A percentile compares a stretch with the other conserved stretches of the same genome.
Conservation (phyloP, 2,113 vertebrate species). For the Antennarius striatus region DNA sequence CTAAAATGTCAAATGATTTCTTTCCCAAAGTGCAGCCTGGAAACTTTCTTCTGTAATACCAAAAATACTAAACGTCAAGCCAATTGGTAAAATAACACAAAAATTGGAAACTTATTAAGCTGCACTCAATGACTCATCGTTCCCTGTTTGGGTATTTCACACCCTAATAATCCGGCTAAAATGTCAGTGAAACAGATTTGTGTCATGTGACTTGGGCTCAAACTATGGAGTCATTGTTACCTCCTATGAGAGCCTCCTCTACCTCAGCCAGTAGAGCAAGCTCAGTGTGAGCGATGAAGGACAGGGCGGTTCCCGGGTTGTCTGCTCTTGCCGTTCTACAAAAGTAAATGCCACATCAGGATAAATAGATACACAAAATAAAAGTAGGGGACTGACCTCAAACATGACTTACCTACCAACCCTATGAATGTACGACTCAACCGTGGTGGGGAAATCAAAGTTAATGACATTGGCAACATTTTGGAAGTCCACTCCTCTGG, state of each 20-base stretch:
- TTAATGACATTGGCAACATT: conserved; percentile 89
- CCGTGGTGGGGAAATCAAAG: conserved; percentile 85
- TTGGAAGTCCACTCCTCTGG: conserved; percentile 93
- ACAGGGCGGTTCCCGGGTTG: conserved; percentile 86
- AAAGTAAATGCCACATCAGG: not conserved
- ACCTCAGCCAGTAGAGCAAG: conserved; percentile 74
- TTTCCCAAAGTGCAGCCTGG: too few relatives aligned
- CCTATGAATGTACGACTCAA: conserved; percentile 89
- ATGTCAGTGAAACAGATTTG: not conserved
- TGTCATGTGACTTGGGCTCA: too few relatives aligned
- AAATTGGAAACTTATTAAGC: too few relatives aligned
- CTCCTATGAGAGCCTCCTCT: conserved; percentile 82
- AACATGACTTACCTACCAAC: conserved; percentile 83
- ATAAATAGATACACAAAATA: too few relatives aligned
- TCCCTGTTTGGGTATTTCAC: too few relatives aligned
- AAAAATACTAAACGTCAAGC: too few relatives aligned
- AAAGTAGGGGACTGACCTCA: not conserved
- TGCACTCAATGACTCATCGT: too few relatives aligned
- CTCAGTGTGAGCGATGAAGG: conserved; percentile 84
- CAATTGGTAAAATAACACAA: too few relatives aligned
- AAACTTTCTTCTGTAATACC: too few relatives aligned
- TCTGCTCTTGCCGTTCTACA: conserved; percentile 88
- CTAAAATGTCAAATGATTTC: too few relatives aligned
- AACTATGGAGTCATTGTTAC: conserved; percentile 50
- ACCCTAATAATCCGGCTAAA: not conserved